These are phyloP conservation scores for Papilio elwesi DNA, from an alignment of 2,888 invertebrate species.

Conservation along the genomic window DNA sequence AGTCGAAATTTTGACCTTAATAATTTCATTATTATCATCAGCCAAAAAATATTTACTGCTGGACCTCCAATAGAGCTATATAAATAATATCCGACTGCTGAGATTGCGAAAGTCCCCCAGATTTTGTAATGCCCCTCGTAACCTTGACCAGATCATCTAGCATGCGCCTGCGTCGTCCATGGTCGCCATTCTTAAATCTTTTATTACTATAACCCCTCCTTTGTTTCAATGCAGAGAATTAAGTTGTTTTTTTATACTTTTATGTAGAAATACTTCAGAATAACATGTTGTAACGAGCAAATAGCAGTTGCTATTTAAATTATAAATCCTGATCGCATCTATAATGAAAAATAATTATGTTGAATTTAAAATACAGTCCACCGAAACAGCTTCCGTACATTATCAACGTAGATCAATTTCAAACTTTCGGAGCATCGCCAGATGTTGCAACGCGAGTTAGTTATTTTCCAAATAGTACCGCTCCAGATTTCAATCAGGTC, in stretches of 20 bases:
- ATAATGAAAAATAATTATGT: neutral
- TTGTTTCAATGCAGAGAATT: no score
- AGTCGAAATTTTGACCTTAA: no score
- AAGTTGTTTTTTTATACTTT: neutral
- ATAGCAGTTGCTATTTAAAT: neutral
- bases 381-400: slow-evolving; percentile 31
- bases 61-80: no score
- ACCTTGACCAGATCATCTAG: no score
- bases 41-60: no score
- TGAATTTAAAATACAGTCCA: slow-evolving; percentile 10
- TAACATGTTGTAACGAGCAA: neutral
- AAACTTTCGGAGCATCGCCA: slow-evolving; percentile 39
- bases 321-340: neutral
- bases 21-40: no score
- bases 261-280: neutral
- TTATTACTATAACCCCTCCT: no score
- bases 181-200: no score
- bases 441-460: slow-evolving; percentile 38
- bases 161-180: no score
- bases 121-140: no score
- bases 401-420: slow-evolving; percentile 38
- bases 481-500: slow-evolving; percentile 37
- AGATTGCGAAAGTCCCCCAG: no score
- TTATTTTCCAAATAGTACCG: slow-evolving; percentile 35
- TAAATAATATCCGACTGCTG: no score